Evolutionary conservation across 2,113 vertebrate genomes (phyloP).

Genomic region (Triplophysa rosa): DNA sequence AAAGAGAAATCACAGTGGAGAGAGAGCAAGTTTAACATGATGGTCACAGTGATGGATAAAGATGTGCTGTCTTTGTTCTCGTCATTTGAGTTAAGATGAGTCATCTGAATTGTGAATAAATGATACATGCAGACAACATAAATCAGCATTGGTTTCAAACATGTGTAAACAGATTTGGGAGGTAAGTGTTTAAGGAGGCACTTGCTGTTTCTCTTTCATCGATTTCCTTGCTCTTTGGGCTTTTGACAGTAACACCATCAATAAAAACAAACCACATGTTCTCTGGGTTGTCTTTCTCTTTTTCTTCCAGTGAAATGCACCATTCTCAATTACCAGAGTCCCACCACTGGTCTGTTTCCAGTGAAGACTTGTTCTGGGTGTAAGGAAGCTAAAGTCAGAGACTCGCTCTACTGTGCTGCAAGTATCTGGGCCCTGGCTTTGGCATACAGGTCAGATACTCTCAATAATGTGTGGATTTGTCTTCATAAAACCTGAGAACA

Average conservation of each 20-base stretch:
- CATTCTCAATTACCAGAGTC: conserved; percentile 87
- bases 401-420: conserved; percentile 93
- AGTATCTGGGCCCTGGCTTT: conserved; percentile 88
- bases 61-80: neutral
- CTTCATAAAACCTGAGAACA: neutral
- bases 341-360: conserved; percentile 93
- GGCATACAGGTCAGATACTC: conserved; percentile 85
- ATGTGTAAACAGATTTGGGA: neutral
- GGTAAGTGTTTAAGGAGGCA: neutral
- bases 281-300: neutral
- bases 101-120: neutral
- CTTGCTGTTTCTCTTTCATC: neutral
- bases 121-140: neutral
- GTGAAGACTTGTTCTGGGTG: conserved; percentile 82
- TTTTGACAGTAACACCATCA: neutral
- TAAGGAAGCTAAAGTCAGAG: conserved; percentile 85
- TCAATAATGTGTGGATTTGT: neutral
- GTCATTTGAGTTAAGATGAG: neutral
- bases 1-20: conserved; percentile 52
- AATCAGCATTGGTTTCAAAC: neutral
- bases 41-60: conserved; percentile 15
- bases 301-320: conserved; percentile 84
- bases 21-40: conserved; percentile 10
- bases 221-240: neutral
- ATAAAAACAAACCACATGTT: neutral